Evolutionary conservation across 2,113 vertebrate genomes (phyloP).

Genomic region (Cephalopholis sonnerati): DNA sequence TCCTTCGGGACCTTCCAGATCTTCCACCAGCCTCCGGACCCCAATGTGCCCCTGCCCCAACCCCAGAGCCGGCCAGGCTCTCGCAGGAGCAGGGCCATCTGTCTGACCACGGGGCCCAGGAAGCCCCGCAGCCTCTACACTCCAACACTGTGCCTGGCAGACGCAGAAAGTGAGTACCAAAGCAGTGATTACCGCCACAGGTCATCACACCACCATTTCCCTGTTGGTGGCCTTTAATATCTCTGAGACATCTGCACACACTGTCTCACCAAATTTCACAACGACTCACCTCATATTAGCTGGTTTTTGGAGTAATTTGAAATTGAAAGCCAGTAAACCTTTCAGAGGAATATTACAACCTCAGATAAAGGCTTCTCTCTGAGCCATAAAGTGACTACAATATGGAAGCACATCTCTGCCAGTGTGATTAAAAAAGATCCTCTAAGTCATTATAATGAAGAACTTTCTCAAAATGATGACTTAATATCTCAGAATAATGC

Average conservation of each 20-base stretch:
- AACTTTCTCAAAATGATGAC: too few relatives aligned
- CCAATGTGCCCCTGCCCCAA: conserved; percentile 93
- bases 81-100: conserved; percentile 92
- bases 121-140: conserved; percentile 92
- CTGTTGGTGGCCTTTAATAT: conserved; percentile 21
- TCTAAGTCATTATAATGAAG: too few relatives aligned
- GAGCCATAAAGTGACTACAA: too few relatives aligned
- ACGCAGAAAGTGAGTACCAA: conserved; percentile 93
- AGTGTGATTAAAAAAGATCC: too few relatives aligned
- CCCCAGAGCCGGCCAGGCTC: conserved; percentile 90
- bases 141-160: conserved; percentile 90
- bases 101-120: conserved; percentile 91
- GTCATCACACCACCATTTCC: not conserved
- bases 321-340: not conserved
- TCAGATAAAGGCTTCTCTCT: not conserved
- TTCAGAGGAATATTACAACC: not conserved
- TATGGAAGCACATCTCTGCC: too few relatives aligned
- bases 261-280: not conserved
- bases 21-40: conserved; percentile 94
- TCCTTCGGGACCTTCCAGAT: conserved; percentile 82
- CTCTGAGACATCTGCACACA: conserved; percentile 7
- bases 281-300: not conserved
- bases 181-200: not conserved
- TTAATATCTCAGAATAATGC: too few relatives aligned
- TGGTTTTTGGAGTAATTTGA: not conserved